A percentile compares a stretch with the other conserved stretches of the same genome.
Conservation (phyloP, 1,140 invertebrate genomes). For the Periplaneta americana region DNA sequence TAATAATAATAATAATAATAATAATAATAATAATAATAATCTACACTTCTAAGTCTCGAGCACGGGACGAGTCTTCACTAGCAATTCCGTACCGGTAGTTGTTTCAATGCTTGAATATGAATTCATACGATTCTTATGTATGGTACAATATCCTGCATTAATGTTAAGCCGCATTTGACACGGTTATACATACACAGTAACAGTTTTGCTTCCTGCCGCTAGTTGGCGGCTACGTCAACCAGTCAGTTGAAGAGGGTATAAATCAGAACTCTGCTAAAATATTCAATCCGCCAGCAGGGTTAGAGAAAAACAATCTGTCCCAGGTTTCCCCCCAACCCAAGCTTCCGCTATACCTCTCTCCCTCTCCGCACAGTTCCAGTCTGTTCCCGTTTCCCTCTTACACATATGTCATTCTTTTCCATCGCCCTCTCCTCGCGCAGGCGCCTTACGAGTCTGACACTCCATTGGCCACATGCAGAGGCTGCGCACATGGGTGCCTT, state of each 20-base stretch:
- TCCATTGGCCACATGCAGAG: background rate
- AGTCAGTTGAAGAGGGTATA: background rate
- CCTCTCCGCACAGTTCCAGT: background rate
- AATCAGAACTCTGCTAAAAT: constrained; percentile 6
- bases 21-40: too few relatives aligned
- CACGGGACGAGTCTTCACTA: too few relatives aligned
- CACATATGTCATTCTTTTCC: constrained; percentile 1
- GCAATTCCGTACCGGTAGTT: too few relatives aligned
- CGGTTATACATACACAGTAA: background rate
- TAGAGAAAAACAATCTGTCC: constrained; percentile 7
- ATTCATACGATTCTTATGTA: too few relatives aligned
- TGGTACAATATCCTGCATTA: too few relatives aligned
- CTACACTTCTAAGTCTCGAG: too few relatives aligned
- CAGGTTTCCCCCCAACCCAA: background rate
- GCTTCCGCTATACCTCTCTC: background rate
- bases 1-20: too few relatives aligned
- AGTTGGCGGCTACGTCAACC: background rate
- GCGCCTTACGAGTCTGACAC: background rate
- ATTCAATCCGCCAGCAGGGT: constrained; percentile 9
- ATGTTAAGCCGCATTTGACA: background rate
- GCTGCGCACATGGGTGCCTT: background rate
- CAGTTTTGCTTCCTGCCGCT: background rate
- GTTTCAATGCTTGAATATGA: too few relatives aligned
- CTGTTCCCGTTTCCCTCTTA: background rate
- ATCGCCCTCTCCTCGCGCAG: background rate